Conservation (phyloP, 2,888 invertebrate genomes). For the Heliconius ethilla region DNA sequence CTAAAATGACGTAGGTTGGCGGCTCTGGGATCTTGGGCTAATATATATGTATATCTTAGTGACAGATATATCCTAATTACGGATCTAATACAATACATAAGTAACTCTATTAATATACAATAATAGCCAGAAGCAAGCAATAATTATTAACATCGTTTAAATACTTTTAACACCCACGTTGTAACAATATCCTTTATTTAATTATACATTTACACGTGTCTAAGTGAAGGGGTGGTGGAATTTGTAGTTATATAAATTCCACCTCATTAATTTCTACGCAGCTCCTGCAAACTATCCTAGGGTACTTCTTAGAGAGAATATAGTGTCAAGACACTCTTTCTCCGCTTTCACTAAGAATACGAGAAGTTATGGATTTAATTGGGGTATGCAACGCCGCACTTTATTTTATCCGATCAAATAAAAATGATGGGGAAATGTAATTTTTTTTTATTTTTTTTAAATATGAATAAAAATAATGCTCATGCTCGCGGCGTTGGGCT, state of each 20-base stretch:
- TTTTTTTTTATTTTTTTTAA: no score
- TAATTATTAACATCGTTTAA: neutral
- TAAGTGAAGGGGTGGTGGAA: neutral
- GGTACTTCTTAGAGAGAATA: no score
- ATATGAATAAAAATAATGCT: no score
- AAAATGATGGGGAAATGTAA: no score
- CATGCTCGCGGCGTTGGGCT: neutral
- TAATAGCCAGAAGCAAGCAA: slow-evolving; percentile 4
- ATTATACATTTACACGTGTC: slow-evolving; percentile 13
- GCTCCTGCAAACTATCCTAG: neutral
- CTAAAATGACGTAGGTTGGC: no score
- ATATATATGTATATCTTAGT: neutral
- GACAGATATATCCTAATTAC: neutral
- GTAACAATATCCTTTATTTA: slow-evolving; percentile 10
- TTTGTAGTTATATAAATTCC: neutral
- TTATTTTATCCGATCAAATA: no score
- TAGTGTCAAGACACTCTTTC: no score
- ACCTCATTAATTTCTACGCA: neutral
- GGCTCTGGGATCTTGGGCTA: no score
- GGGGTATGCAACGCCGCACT: no score
- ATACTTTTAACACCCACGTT: neutral
- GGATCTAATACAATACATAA: slow-evolving; percentile 9
- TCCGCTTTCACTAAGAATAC: no score
- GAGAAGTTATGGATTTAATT: no score
- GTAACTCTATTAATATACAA: slow-evolving; percentile 13